These are phyloP conservation scores for Genyomyrus donnyi DNA, from an alignment of 2,113 vertebrate genomes.

Conservation along the genomic window DNA sequence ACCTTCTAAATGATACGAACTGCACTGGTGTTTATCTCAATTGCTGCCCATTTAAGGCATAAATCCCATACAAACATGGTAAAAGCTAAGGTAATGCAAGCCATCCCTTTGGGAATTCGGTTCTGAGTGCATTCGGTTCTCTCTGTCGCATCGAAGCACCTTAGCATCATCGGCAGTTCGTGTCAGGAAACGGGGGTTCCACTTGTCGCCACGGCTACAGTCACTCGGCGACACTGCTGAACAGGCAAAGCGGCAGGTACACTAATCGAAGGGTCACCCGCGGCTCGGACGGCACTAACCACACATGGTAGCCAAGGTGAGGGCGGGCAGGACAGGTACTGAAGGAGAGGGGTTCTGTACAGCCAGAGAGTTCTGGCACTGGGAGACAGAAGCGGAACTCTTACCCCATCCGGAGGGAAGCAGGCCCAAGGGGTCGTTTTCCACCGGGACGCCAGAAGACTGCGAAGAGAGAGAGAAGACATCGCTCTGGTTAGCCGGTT, in stretches of 20 bases:
- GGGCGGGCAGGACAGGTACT: neutral
- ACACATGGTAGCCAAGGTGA: neutral
- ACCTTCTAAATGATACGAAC: neutral
- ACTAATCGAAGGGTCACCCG: neutral
- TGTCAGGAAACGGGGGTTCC: neutral
- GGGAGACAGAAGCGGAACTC: constrained; percentile 43
- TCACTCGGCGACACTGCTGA: neutral
- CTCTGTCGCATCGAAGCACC: neutral
- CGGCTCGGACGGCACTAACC: neutral
- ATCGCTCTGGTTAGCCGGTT: constrained; percentile 37
- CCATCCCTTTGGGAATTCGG: neutral
- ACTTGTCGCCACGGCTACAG: neutral
- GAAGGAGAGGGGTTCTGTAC: neutral
- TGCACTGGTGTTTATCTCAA: neutral
- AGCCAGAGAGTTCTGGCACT: neutral
- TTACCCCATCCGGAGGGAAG: constrained; percentile 97
- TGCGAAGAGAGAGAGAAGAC: constrained; percentile 53
- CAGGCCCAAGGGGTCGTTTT: constrained; percentile 88
- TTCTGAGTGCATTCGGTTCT: neutral
- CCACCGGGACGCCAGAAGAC: constrained; percentile 73
- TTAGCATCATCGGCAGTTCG: neutral
- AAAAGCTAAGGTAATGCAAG: neutral
- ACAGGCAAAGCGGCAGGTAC: neutral
- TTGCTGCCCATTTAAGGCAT: neutral
- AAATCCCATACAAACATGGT: neutral